Percentiles rank a stretch among this genome's conserved stretches.
These are phyloP conservation scores for Euproctis similis DNA, from an alignment of 2,888 invertebrate genomes.

Conservation along the genomic window DNA sequence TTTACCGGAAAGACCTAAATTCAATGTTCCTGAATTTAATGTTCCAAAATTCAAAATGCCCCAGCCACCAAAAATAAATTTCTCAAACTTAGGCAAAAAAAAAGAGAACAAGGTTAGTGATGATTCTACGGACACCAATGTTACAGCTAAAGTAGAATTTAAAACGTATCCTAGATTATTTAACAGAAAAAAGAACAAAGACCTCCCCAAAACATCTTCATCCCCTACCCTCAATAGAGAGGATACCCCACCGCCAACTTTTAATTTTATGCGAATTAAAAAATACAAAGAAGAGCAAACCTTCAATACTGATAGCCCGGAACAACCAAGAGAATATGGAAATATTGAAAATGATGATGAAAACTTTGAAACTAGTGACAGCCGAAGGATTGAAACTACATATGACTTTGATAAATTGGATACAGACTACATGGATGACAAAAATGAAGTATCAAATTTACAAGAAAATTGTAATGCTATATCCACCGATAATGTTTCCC, in stretches of 20 bases:
- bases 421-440: slow-evolving; percentile 74
- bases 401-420: slow-evolving; percentile 76
- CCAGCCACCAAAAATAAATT: slow-evolving; percentile 76
- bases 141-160: slow-evolving; percentile 78
- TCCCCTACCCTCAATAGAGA: slow-evolving; percentile 70
- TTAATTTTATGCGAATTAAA: slow-evolving; percentile 79
- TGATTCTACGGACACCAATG: slow-evolving; percentile 52
- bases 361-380: slow-evolving; percentile 53
- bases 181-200: slow-evolving; percentile 60
- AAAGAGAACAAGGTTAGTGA: slow-evolving; percentile 54
- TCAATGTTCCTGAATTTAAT: slow-evolving; percentile 60
- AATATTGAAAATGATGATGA: slow-evolving; percentile 45
- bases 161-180: slow-evolving; percentile 87
- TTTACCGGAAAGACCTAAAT: slow-evolving; percentile 76
- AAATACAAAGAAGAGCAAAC: slow-evolving; percentile 64
- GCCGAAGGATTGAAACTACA: slow-evolving; percentile 50
- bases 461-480: slow-evolving; percentile 35
- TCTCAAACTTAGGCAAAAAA: slow-evolving; percentile 78
- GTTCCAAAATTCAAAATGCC: slow-evolving; percentile 76
- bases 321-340: slow-evolving; percentile 65
- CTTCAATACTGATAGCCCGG: slow-evolving; percentile 58
- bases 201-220: slow-evolving; percentile 67
- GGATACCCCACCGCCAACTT: slow-evolving; percentile 77
- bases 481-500: slow-evolving; percentile 51
- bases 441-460: slow-evolving; percentile 32